A percentile compares a stretch with the other conserved stretches of the same genome.
Evolutionary conservation across 1,140 invertebrate genomes (phyloP).

Genomic region (Neoseiulus cucumeris): DNA sequence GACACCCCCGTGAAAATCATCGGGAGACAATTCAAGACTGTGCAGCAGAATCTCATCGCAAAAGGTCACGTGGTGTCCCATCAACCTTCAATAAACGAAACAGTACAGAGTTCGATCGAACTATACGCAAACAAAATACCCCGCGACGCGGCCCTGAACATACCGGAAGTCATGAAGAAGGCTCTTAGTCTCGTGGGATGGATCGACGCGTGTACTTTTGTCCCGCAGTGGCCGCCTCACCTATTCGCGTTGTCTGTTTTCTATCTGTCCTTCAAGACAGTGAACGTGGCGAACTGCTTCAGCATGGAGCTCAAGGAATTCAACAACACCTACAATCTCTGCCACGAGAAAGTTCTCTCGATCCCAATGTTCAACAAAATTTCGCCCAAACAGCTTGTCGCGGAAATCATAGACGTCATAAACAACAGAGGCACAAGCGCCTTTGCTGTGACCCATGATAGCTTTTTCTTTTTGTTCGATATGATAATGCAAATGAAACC

Average conservation of each 20-base stretch:
- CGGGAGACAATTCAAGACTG: conserved; percentile 3
- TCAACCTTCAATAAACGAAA: not conserved
- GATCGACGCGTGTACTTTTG: not conserved
- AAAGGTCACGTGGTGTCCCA: not conserved
- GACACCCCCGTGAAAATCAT: not conserved
- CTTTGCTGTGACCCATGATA: not conserved
- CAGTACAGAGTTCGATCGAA: not conserved
- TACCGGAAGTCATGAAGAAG: not conserved
- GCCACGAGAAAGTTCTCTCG: not conserved
- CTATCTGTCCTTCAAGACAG: not conserved
- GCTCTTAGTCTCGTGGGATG: not conserved
- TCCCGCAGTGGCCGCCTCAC: not conserved
- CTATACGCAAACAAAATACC: not conserved
- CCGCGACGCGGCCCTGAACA: not conserved
- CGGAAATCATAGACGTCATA: not conserved
- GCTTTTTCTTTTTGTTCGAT: not conserved
- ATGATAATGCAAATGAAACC: not conserved
- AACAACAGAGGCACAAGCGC: not conserved
- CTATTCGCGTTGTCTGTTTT: not conserved
- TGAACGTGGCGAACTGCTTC: not conserved
- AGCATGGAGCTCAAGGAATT: not conserved
- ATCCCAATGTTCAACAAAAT: not conserved
- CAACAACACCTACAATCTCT: not conserved
- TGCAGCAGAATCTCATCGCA: not conserved
- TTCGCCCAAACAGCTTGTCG: not conserved